Conservation (phyloP, 2,797 vertebrate species). For the Botia almorhae region DNA sequence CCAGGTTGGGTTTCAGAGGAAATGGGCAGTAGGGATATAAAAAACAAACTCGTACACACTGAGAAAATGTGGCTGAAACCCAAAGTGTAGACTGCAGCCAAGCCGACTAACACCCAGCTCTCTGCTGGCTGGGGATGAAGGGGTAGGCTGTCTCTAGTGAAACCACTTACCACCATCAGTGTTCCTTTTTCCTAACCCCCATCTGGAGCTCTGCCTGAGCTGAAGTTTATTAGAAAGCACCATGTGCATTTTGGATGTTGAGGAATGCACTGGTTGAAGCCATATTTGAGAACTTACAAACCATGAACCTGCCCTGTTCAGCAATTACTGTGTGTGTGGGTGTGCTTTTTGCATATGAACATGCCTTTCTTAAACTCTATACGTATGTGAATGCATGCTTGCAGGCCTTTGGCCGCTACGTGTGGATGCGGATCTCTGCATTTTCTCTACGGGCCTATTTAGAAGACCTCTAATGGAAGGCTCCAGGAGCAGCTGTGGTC, state of each 20-base stretch:
- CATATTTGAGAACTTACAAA: slow-evolving; percentile 55
- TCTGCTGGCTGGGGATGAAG: slow-evolving; percentile 71
- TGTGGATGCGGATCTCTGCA: slow-evolving; percentile 51
- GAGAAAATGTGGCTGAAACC: slow-evolving; percentile 64
- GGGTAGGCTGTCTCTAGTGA: slow-evolving; percentile 72
- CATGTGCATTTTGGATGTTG: slow-evolving; percentile 51
- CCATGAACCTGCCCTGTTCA: slow-evolving; percentile 39
- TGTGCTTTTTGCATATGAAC: slow-evolving; percentile 54
- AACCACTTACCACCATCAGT: slow-evolving; percentile 78
- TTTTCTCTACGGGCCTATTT: slow-evolving; percentile 61
- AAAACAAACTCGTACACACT: slow-evolving; percentile 37
- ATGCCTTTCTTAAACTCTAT: slow-evolving; percentile 70
- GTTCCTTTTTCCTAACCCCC: slow-evolving; percentile 60
- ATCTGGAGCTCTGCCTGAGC: slow-evolving; percentile 77
- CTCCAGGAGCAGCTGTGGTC: slow-evolving; percentile 79
- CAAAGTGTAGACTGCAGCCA: slow-evolving; percentile 64
- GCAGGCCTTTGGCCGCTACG: slow-evolving; percentile 49
- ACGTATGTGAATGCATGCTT: slow-evolving; percentile 18
- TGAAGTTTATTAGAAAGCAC: slow-evolving; percentile 83
- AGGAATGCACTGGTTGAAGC: slow-evolving; percentile 58
- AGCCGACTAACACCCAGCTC: slow-evolving; percentile 66
- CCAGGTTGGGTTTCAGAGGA: slow-evolving; percentile 82
- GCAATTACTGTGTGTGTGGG: slow-evolving; percentile 54
- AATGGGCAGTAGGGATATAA: slow-evolving; percentile 79
- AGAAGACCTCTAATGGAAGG: slow-evolving; percentile 82